Evolutionary conservation across 2,113 vertebrate species (phyloP), one percentile per base, ranked within the genome.

Genomic region (Aegotheles bennettii): DNA sequence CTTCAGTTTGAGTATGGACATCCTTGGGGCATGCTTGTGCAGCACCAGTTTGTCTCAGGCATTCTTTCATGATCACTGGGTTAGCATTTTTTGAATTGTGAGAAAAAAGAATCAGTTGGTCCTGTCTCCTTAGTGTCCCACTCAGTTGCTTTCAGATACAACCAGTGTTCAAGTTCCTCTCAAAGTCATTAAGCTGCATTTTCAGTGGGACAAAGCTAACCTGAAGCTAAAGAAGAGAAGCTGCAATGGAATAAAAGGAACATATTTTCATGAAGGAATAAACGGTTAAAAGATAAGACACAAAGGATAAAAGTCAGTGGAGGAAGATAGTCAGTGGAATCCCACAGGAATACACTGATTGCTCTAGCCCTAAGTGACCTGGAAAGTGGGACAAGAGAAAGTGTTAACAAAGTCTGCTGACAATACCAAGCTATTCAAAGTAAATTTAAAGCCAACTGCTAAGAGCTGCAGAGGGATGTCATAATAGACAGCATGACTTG

Each of bases 361-460:
- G 68, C 70, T 89, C 80, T 59, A 74, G 47, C 63, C 73, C 33
- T 92, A 87, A 75, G 69, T 47, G 69, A 89, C 73, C 26, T 26
- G 47, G 33, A 87, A 95, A 94, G 25, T 8, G 6, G 40, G 31
- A 81, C 68, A 42, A 90, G 68, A 77, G 70, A 53, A 77, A 90
- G 83, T 64, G n/a, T n/a, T n/a, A 92, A 87, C 28, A 57, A 81
- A 85, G 56, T 71, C 81, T 84, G 73, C 80, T 96, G 91, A 87
- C 88, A 78, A 63, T 26, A 85, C n/a, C 18, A 67, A 64, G 63
- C 69, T 85, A 76, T 54, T 86, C 20, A 45, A 78, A 84, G 54
- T 25, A 80, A 53, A 71, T 84, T 68, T 94, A 74, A 85, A 96
- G 73, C 84, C 78, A 91, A 45, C 61, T 80, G 47, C 80, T 90